These are phyloP conservation scores for Platorchestia sp. DNA, from an alignment of 1,140 invertebrate species.

Conservation along the genomic window DNA sequence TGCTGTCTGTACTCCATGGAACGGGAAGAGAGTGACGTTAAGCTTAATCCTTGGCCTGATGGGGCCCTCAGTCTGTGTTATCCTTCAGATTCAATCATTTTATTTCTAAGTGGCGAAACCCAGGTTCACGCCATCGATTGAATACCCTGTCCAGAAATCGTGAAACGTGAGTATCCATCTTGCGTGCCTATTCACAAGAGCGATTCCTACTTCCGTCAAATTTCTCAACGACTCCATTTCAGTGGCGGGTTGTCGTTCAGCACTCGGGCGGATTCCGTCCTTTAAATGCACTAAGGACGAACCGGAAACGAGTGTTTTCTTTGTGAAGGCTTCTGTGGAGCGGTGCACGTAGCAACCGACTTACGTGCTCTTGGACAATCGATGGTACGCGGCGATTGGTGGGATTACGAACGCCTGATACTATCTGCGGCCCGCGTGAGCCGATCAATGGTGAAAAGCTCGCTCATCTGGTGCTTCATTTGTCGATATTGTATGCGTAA, in stretches of 20 bases:
- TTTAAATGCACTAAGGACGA: not conserved
- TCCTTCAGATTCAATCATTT: not conserved
- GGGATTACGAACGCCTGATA: not conserved
- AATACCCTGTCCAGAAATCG: not conserved
- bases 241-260: not conserved
- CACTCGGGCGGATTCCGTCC: not conserved
- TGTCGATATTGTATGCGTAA: not conserved
- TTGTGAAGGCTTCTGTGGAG: not conserved
- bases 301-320: constrained; percentile 34
- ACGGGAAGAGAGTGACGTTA: not conserved
- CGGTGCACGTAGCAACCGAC: constrained; percentile 6
- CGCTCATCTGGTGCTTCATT: constrained; percentile 25
- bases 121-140: not conserved
- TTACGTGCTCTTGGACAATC: constrained; percentile 29
- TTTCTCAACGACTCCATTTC: not conserved
- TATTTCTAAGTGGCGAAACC: too few species aligned
- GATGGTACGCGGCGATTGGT: constrained; percentile 23
- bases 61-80: not conserved
- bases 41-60: not conserved
- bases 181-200: not conserved
- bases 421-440: not conserved
- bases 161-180: not conserved
- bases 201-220: not conserved
- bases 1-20: not conserved
- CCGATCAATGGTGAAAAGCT: constrained; percentile 18